These are phyloP conservation scores for Hemicordylus capensis DNA, from an alignment of 2,113 vertebrate genomes.

Conservation along the genomic window DNA sequence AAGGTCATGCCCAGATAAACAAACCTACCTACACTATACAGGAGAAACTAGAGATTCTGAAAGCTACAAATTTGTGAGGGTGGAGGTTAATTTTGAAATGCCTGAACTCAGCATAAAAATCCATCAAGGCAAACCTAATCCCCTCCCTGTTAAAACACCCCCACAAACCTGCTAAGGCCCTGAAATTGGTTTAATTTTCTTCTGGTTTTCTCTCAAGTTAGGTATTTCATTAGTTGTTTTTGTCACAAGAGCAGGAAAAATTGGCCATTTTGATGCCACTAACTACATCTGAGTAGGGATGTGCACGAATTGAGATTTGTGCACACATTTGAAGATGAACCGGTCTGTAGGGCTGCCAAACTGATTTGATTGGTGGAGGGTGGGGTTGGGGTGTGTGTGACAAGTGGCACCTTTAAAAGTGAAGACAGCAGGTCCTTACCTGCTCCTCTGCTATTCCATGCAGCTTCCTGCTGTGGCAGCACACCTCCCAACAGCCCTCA, in stretches of 20 bases:
- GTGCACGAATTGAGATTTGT: too few relatives aligned
- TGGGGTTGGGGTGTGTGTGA: too few relatives aligned
- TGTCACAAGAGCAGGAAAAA: not conserved
- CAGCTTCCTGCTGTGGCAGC: too few relatives aligned
- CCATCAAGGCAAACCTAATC: slow-evolving; percentile 33
- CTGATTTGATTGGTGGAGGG: too few relatives aligned
- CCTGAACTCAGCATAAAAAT: slow-evolving; percentile 41
- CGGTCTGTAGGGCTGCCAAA: too few relatives aligned
- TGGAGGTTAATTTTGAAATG: slow-evolving; percentile 44
- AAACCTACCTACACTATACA: not conserved
- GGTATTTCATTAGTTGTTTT: not conserved
- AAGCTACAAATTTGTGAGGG: not conserved
- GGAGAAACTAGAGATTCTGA: slow-evolving; percentile 18
- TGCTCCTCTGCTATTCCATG: too few relatives aligned
- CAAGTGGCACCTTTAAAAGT: too few relatives aligned
- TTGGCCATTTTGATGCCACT: not conserved
- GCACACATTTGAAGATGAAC: not conserved
- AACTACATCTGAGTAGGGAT: not conserved
- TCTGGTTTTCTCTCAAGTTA: not conserved
- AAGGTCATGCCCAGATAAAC: not conserved
- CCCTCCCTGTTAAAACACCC: not conserved
- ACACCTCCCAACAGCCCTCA: too few relatives aligned
- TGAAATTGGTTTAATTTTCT: not conserved
- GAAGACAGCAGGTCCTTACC: too few relatives aligned
- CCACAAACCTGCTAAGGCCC: not conserved